A percentile compares a stretch with the other conserved stretches of the same genome.
These are phyloP conservation scores for Mionectes olivaceus DNA, from an alignment of 2,797 vertebrate species.

Conservation along the genomic window DNA sequence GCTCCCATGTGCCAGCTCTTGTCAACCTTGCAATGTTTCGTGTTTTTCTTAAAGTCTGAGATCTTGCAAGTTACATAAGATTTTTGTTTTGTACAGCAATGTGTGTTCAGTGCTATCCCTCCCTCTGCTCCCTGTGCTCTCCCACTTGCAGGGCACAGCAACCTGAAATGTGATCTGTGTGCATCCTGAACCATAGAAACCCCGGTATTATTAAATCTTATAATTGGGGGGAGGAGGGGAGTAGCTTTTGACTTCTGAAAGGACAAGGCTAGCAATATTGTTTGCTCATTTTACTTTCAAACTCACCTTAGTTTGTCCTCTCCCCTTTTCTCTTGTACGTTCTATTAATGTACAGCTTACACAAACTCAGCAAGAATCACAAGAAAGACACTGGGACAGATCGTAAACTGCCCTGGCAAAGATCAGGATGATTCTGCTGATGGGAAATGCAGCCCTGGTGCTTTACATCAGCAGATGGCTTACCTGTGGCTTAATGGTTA, in stretches of 20 bases:
- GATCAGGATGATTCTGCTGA: neutral
- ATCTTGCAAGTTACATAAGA: neutral
- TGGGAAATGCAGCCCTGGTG: neutral
- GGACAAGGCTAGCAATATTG: constrained; percentile 53
- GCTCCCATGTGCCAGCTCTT: constrained; percentile 1
- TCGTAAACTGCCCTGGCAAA: neutral
- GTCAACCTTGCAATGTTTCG: neutral
- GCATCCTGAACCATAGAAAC: constrained; percentile 49
- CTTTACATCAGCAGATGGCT: constrained; percentile 21
- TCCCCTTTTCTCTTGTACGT: constrained; percentile 25
- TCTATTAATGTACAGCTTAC: constrained; percentile 45
- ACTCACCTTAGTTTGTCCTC: constrained; percentile 65
- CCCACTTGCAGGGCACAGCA: constrained; percentile 28
- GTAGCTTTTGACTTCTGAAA: constrained; percentile 53
- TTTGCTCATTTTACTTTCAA: constrained; percentile 59
- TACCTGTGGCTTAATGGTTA: constrained; percentile 59
- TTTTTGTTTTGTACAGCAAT: neutral
- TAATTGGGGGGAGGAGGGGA: constrained; percentile 31
- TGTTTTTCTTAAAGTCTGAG: constrained; percentile 5
- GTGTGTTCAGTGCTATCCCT: neutral
- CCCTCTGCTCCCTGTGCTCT: neutral
- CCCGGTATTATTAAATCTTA: neutral
- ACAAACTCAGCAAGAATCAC: constrained; percentile 59
- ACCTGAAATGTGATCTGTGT: constrained; percentile 36
- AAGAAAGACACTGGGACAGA: constrained; percentile 12